Conservation (phyloP, 2,888 invertebrate genomes). For the Acleris sparsana region DNA sequence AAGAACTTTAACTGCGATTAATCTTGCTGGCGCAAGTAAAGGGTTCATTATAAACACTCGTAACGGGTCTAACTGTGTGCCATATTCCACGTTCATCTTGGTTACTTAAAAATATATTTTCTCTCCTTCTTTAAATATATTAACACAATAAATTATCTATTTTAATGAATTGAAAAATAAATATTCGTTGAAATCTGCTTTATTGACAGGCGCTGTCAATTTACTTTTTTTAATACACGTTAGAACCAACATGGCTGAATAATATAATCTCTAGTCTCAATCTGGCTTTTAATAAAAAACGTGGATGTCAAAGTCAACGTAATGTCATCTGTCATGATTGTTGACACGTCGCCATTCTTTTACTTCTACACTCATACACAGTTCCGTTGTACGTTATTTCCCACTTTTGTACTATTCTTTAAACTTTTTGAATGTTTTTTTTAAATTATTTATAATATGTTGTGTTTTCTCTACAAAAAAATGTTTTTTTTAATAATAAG, state of each 20-base stretch:
- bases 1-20: slow-evolving; percentile 62
- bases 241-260: too few species aligned
- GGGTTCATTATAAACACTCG: slow-evolving; percentile 67
- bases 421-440: neutral
- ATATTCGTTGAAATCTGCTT: too few species aligned
- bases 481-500: too few species aligned
- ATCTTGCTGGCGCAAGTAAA: slow-evolving; percentile 53
- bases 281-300: too few species aligned
- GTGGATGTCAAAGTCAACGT: too few species aligned
- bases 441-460: too few species aligned
- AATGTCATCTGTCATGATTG: neutral
- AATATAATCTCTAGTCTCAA: too few species aligned
- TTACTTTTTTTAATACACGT: too few species aligned
- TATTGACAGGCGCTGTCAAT: too few species aligned
- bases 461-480: too few species aligned
- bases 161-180: neutral
- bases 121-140: too few species aligned
- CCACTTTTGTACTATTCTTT: neutral
- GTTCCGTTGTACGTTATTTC: slow-evolving; percentile 8
- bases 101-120: neutral
- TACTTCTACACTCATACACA: slow-evolving; percentile 13
- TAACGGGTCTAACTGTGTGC: slow-evolving; percentile 49
- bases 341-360: slow-evolving; percentile 24
- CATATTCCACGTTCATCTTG: slow-evolving; percentile 64
- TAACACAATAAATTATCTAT: neutral